A percentile compares a stretch with the other conserved stretches of the same genome.
phyloP scores from a whole-genome alignment of 1,140 invertebrate genomes.

The Tetramorium simillimum region DNA sequence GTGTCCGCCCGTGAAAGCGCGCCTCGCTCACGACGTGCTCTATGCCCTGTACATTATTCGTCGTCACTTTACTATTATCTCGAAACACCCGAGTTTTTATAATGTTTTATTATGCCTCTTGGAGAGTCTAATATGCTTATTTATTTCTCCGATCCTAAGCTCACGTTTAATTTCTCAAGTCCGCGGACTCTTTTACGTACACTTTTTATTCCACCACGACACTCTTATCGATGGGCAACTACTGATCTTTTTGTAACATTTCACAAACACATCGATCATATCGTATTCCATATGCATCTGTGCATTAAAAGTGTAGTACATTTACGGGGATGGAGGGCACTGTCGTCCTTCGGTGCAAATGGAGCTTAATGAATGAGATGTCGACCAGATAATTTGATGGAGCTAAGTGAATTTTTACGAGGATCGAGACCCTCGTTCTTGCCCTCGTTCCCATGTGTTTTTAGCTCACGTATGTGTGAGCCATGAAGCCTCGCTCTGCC shows the following conservation, averaged over 20 bases:
- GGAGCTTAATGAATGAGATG: slow-evolving; percentile 69
- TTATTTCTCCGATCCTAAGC: background rate
- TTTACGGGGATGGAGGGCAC: background rate
- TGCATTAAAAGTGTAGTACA: slow-evolving; percentile 25
- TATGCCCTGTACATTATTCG: slow-evolving; percentile 6
- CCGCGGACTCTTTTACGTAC: background rate
- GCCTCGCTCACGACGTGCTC: background rate
- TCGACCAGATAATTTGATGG: slow-evolving; percentile 66
- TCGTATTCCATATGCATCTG: background rate
- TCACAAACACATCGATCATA: slow-evolving; percentile 13
- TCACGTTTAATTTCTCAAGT: background rate
- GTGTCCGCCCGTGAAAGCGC: background rate
- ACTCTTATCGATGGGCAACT: background rate
- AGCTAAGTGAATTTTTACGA: slow-evolving; percentile 73
- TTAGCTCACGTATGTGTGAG: background rate
- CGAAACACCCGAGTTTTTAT: background rate
- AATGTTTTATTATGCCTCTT: background rate
- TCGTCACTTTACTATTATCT: background rate
- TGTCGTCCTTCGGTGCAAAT: slow-evolving; percentile 58
- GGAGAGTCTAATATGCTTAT: background rate
- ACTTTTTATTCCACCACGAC: background rate
- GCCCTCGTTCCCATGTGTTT: slow-evolving; percentile 44
- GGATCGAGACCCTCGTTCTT: slow-evolving; percentile 35
- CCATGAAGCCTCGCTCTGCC: slow-evolving; percentile 6
- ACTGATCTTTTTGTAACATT: background rate